Base-by-base conservation (phyloP, 1,140 invertebrate species). In the Schlechtendalia chinensis region DNA sequence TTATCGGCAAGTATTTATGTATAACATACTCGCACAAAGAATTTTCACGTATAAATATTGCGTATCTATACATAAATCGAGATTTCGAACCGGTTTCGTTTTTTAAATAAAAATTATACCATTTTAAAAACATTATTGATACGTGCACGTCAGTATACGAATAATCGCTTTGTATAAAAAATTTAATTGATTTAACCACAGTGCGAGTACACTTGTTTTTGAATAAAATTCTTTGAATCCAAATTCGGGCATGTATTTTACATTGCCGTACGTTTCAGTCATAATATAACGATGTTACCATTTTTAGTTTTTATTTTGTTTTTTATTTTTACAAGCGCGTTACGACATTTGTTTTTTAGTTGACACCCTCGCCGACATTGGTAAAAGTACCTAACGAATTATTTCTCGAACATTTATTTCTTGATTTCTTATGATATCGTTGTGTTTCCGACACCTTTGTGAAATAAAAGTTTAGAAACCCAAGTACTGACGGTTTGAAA, bases 41-140 rank as follows among this genome's bases (percentile, higher is more conserved):
- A 32, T 17, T 39, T 45, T 8, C 11, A 67, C 39, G 10, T 39
- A 3, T n/a, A 54, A 5, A 19, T 53, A 61, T 6, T 61, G 10
- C 32, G 10, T 65, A 32, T 65, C 2, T 14, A 65, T 19, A 65
- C n/a, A n/a, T 67, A 39, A 39, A 67, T 39, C 5, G 29, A 45
- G n/a, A 39, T 39, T 45, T 67, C n/a, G 32, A 67, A 67, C 63
- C 32, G 63, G 63, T 67, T 67, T 39, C 39, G 39, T 67, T 14
- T 63, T 45, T 65, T 67, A 67, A 39, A 39, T 22, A 45, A 67
- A 39, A n/a, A 45, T 67, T n/a, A 39, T n/a, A n/a, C 17, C 24
- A 12, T 39, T 12, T 65, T 39, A 65, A 39, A 67, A 45, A 67
- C 63, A 14, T 22, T n/a, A 5, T 67, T 67, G n/a, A 67, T 50